A percentile compares a stretch with the other conserved stretches of the same genome.
phyloP scores from a whole-genome alignment of 92 coral and sea anemone genomes.

The Zoanthus solanderi region DNA sequence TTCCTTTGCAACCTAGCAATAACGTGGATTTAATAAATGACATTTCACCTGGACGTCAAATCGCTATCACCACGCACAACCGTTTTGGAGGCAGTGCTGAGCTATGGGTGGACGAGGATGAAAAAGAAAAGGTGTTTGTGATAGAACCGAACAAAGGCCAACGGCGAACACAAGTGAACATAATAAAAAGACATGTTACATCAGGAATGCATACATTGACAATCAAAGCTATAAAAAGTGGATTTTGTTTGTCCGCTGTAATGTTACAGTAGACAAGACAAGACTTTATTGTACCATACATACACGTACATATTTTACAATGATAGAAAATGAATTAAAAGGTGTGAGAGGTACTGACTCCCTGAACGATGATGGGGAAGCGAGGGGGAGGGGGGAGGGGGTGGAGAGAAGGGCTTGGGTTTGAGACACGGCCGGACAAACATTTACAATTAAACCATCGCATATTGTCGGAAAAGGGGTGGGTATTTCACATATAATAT shows the following conservation, averaged over 20 bases:
- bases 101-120: conserved; percentile 81
- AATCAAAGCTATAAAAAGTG: conserved; percentile 69
- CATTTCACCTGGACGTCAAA: conserved; percentile 54
- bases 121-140: conserved; percentile 50
- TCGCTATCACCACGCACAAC: conserved; percentile 87
- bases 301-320: no score
- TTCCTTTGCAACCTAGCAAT: conserved; percentile 56
- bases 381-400: no score
- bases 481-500: no score
- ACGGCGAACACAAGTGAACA: conserved; percentile 77
- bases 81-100: conserved; percentile 87
- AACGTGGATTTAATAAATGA: conserved; percentile 29
- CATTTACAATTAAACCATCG: no score
- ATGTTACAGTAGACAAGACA: conserved; percentile 65
- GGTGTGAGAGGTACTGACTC: no score
- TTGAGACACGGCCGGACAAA: no score
- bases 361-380: no score
- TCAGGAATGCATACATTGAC: conserved; percentile 85
- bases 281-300: no score
- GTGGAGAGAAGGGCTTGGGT: no score
- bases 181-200: conserved; percentile 66
- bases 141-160: conserved; percentile 69
- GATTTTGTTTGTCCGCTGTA: conserved; percentile 93
- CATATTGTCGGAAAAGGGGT: no score
- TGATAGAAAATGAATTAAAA: no score